phyloP scores from a whole-genome alignment of 2,888 invertebrate species.

The Crocallis elinguaria region DNA sequence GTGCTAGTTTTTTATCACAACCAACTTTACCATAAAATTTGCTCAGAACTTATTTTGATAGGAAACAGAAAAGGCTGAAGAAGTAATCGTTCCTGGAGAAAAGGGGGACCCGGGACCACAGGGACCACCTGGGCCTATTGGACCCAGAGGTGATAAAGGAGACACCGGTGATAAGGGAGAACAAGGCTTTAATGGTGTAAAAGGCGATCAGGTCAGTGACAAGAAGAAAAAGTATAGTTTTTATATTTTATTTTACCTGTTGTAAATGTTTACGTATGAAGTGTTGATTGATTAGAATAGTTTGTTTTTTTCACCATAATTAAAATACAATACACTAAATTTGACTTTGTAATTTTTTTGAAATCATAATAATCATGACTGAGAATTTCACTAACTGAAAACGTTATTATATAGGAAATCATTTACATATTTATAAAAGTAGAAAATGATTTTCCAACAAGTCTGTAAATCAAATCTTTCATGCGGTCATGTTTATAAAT shows the following conservation, averaged over 20 bases:
- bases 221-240: neutral
- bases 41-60: slow-evolving; percentile 58
- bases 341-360: no score
- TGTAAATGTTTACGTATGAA: no score
- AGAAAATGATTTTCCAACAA: no score
- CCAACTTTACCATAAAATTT: slow-evolving; percentile 32
- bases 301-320: no score
- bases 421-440: no score
- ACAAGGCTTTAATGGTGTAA: slow-evolving; percentile 81
- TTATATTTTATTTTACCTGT: neutral
- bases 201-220: slow-evolving; percentile 64
- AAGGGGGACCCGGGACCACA: slow-evolving; percentile 58
- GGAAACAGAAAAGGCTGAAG: slow-evolving; percentile 57
- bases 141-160: slow-evolving; percentile 84
- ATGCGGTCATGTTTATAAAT: slow-evolving; percentile 43
- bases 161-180: slow-evolving; percentile 78
- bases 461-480: no score
- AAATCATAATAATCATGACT: no score
- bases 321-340: no score
- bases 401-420: no score
- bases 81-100: slow-evolving; percentile 51
- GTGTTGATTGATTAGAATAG: no score
- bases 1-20: neutral
- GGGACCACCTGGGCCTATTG: slow-evolving; percentile 81
- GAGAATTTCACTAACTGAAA: no score